Evolutionary conservation across 2,113 vertebrate genomes (phyloP).

Genomic region (Camarhynchus parvulus): DNA sequence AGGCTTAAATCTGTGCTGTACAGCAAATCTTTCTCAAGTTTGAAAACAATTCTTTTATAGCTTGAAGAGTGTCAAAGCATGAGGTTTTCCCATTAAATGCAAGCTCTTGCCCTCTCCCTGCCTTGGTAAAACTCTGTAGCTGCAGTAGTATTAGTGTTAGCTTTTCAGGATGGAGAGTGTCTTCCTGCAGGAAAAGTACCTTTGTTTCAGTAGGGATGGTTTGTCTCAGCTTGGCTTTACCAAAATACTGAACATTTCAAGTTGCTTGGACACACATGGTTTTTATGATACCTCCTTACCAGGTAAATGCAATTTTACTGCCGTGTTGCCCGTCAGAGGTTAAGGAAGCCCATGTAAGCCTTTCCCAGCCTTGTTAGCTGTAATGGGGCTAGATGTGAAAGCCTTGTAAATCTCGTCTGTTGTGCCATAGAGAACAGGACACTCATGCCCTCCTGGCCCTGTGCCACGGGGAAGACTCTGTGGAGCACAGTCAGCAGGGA

Average conservation of each 20-base stretch:
- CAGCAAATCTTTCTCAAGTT: constrained; percentile 42
- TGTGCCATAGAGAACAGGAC: background rate
- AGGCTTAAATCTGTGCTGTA: constrained; percentile 24
- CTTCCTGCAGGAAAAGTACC: background rate
- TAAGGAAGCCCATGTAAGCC: background rate
- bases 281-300: background rate
- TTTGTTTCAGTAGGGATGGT: background rate
- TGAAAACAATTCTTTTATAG: constrained; percentile 10
- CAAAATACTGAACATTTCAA: background rate
- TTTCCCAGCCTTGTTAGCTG: background rate
- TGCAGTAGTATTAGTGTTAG: background rate
- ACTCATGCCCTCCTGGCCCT: background rate
- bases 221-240: background rate
- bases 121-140: background rate
- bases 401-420: background rate
- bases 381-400: background rate
- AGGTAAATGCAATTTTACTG: background rate
- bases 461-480: background rate
- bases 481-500: background rate
- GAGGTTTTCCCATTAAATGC: constrained; percentile 24
- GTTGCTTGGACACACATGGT: background rate
- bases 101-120: background rate
- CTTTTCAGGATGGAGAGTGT: background rate
- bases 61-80: constrained; percentile 19
- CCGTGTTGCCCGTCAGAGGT: background rate